Base-by-base conservation (phyloP, 1,140 invertebrate genomes). In the Limonius californicus region DNA sequence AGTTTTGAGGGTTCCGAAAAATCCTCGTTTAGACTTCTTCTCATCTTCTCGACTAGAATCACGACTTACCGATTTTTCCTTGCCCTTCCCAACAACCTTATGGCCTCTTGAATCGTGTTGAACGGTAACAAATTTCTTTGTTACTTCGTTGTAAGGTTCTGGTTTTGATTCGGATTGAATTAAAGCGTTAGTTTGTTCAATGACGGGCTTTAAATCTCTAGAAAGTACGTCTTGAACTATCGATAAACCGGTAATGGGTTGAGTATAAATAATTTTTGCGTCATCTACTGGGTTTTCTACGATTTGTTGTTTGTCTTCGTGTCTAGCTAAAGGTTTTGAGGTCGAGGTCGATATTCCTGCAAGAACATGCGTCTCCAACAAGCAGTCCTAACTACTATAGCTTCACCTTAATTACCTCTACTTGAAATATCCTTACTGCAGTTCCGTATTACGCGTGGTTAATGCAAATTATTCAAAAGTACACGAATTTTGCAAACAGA, bases 321-420 rank as follows among this genome's bases (percentile, higher is more conserved):
- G 68, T 64, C 66, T 72, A 72, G 63, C 67, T 72, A 74, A 70
- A 71, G 67, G 65, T 69, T 68, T 68, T 66, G 68, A 62, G 57
- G 69, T 70, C 69, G 74, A 66, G 43, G 73, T 75, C 68, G 72
- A 62, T 70, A 67, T 71, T 75, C 74, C 75, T 77, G 75, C 62
- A 77, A 76, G 68, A 75, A 77, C 75, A 76, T 76, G 75, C 75
- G 62, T 70, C 67, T 75, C 74, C 71, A 75, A 76, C 72, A 75
- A 76, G 72, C 73, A 68, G 70, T 68, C 67, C 70, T 73, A 76
- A 70, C 73, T 73, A 74, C 70, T 65, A 72, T 68, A 72, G 45
- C 63, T 62, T 67, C 64, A 67, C 63, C 64, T 64, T 70, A 65
- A 66, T 61, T 59, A 60, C 54, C 47, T 61, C 39, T 61, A 65